Evolutionary conservation across 2,888 invertebrate genomes (phyloP), one percentile per base, ranked within the genome.

Genomic region (Liposcelis brunnea): DNA sequence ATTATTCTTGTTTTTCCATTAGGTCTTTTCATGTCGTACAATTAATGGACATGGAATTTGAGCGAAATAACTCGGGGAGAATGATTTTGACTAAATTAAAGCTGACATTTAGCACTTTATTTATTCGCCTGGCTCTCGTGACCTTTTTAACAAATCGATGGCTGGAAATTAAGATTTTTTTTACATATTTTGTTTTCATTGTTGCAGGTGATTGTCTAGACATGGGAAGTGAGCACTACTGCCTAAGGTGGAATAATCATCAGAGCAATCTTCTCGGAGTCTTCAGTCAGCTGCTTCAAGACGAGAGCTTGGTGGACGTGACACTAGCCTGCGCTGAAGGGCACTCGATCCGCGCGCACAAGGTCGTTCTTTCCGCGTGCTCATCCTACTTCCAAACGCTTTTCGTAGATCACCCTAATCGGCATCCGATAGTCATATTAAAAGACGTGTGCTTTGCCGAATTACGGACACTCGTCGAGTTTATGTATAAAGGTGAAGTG

Each of bases 191-290:
- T 54, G 55, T 51, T 57, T 60, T 60, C 60, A 60, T 60, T 59
- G 66, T 72, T 80, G 81, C 77, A 81, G 75, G 77, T 77, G 78
- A 79, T 80, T 78, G 79, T 80, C 80, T 78, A 84, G 85, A 84
- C 81, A 85, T 86, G 85, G 86, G 86, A 81, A 87, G 87, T 86
- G 87, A 90, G 83, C 89, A 89, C 75, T 90, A 89, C 80, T 89
- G 89, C 78, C 81, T 90, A 77, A 86, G 89, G 83, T 90, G 89
- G 89, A 90, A 89, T 80, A 89, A 90, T 85, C 89, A 90, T 85
- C 87, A 87, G 79, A 86, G 84, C 78, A 90, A 90, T 80, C 80
- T 90, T 77, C 80, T 90, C 76, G 87, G 86, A 72, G 87, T 89
- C 69, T 90, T 90, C 77, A 87, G 86, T 77, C 87, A 87, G 77